A percentile compares a stretch with the other conserved stretches of the same genome.
phyloP scores from a whole-genome alignment of 2,113 vertebrate species.

The Girardinichthys multiradiatus region DNA sequence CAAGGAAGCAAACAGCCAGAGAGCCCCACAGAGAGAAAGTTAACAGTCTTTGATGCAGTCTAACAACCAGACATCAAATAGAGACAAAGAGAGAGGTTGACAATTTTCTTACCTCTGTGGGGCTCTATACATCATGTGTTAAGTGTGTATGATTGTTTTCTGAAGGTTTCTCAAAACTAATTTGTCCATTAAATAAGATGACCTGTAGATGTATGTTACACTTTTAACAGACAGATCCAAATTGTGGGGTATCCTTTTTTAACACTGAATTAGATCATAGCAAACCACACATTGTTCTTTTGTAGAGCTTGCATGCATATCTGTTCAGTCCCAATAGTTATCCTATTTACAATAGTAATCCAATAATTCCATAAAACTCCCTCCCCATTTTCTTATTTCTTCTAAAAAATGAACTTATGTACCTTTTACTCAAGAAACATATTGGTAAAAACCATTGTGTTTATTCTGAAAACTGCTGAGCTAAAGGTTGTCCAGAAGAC shows the following conservation, averaged over 20 bases:
- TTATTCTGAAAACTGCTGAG: too few species aligned
- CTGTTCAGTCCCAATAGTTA: too few species aligned
- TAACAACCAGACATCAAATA: background rate
- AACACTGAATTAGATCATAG: background rate
- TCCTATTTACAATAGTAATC: too few species aligned
- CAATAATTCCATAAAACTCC: too few species aligned
- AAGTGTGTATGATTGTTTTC: background rate
- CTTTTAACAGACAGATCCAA: background rate
- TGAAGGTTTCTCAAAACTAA: background rate
- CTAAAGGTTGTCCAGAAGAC: too few species aligned
- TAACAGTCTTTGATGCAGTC: conserved; percentile 17
- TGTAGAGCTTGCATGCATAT: too few species aligned
- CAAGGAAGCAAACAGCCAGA: conserved; percentile 37
- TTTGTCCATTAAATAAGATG: background rate
- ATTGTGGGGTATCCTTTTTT: background rate
- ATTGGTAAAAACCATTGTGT: too few species aligned
- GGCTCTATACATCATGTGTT: background rate
- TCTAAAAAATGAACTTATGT: too few species aligned
- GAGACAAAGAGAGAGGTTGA: background rate
- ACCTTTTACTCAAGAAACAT: too few species aligned
- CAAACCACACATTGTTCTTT: too few species aligned
- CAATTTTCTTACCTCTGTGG: conserved; percentile 10
- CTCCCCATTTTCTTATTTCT: too few species aligned
- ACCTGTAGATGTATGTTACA: background rate
- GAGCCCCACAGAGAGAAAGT: conserved; percentile 8